Conservation (phyloP, 30 jellyfish, hydroid and myxozoan genomes). For the Nemopilema nomurai region DNA sequence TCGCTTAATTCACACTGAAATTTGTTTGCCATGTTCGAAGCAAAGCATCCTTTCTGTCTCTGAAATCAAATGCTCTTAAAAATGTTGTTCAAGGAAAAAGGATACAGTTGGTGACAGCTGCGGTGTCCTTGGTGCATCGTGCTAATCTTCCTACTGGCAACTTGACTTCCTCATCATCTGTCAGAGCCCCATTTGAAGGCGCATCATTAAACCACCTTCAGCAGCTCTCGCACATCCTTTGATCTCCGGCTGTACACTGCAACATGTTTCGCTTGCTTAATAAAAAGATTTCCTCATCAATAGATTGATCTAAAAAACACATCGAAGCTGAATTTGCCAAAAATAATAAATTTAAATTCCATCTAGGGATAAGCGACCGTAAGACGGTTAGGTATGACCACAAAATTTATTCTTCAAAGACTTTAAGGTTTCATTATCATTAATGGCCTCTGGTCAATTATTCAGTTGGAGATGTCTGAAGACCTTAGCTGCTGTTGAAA, state of each 20-base stretch:
- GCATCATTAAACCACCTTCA: not conserved
- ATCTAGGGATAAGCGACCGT: conserved; percentile 17
- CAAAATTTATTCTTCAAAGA: conserved; percentile 16
- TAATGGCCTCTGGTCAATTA: conserved; percentile 11
- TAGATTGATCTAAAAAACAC: conserved; percentile 13
- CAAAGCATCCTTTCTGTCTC: conserved; percentile 4
- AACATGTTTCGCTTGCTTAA: conserved; percentile 8
- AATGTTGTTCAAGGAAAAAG: not conserved
- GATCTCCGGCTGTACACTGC: not conserved
- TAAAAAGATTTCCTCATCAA: conserved; percentile 35
- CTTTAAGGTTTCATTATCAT: not conserved
- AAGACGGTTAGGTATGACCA: conserved; percentile 29
- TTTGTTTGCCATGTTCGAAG: too few species aligned
- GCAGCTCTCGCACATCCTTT: not conserved
- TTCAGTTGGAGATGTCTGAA: not conserved
- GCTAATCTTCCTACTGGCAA: not conserved
- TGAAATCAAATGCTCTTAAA: conserved; percentile 9
- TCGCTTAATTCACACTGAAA: too few species aligned
- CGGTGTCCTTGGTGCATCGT: not conserved
- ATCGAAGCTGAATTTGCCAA: conserved; percentile 31
- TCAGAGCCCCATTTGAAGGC: not conserved
- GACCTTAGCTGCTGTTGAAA: not conserved
- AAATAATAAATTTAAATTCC: not conserved
- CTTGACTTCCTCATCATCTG: not conserved
- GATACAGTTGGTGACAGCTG: not conserved